Base-by-base conservation (phyloP, 2,888 invertebrate species). In the Neria commutata region DNA sequence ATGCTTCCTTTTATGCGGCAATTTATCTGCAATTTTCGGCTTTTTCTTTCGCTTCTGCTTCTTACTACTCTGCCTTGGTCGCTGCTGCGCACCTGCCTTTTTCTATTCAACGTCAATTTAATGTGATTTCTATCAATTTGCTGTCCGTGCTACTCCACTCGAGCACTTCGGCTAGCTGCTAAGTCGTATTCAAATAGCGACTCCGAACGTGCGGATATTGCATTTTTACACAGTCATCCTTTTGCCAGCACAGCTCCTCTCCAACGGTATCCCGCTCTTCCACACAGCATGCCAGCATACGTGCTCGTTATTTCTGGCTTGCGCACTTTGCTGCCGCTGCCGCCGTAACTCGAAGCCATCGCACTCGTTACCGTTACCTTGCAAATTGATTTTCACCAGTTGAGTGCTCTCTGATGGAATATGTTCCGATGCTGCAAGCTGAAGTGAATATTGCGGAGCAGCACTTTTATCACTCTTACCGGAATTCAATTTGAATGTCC, bases 381-480 rank as follows among this genome's bases (percentile, higher is more conserved):
- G 63, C 73, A 76, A 75, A 76, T 75, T 75, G 77, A 76, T 75
- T 76, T 76, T 74, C 75, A 71, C 69, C 72, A 72, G 77, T 71
- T 73, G 76, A 75, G 70, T 73, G 72, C 67, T 71, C 74, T 74
- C 70, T 73, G 76, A 75, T 76, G 42, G 14, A 6, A 21, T 4
- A 42, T 42, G 42, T 19, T 21, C 16, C 11, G 4, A 37, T 37
- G 37, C 4, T 37, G 6, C 6, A 37, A 14, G 37, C 4, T 37
- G 6, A n/a, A 37, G 10, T 37, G 37, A n/a, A 37, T 37, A n/a
- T 11, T 8, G 4, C n/a, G 37, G n/a, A n/a, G 37, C 37, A 37
- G 29, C n/a, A 37, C 8, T 37, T n/a, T 37, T 37, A 4, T 37
- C 16, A n/a, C 14, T 42, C 19, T 42, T 5, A 42, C 21, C 5